Conservation (phyloP, 2,113 vertebrate species). For the Podiceps cristatus region DNA sequence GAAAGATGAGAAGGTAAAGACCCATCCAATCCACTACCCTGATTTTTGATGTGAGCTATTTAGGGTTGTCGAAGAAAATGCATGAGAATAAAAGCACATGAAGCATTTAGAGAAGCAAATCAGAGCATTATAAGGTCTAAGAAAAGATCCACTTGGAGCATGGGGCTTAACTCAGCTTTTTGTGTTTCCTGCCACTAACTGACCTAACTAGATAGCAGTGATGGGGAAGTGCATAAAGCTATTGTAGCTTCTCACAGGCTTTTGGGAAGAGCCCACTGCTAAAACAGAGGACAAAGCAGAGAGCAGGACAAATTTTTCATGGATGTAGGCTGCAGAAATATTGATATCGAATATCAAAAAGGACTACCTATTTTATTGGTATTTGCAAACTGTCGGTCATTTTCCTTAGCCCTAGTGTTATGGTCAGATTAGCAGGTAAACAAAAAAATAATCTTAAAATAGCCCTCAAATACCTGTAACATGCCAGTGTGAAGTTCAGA, state of each 20-base stretch:
- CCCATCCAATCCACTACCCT: background rate
- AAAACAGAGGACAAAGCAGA: background rate
- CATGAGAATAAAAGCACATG: background rate
- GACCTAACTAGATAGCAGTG: background rate
- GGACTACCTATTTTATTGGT: background rate
- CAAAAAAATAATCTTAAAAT: background rate
- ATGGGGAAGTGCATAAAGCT: background rate
- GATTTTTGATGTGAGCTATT: background rate
- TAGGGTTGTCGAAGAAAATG: background rate
- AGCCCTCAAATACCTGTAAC: background rate
- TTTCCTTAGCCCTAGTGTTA: background rate
- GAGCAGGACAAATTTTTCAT: background rate
- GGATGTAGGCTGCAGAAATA: background rate
- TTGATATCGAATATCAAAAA: background rate
- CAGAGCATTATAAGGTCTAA: background rate
- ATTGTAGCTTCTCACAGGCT: background rate
- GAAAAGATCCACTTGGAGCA: background rate
- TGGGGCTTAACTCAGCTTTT: background rate
- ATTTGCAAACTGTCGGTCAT: background rate
- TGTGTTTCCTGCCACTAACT: background rate
- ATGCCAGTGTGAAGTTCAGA: background rate
- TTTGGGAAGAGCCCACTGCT: background rate
- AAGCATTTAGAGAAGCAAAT: background rate
- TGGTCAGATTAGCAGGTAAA: background rate
- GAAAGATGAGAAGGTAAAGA: fast-evolving